These are phyloP conservation scores for Penaeus vannamei DNA, from an alignment of 1,140 invertebrate genomes.

Conservation along the genomic window DNA sequence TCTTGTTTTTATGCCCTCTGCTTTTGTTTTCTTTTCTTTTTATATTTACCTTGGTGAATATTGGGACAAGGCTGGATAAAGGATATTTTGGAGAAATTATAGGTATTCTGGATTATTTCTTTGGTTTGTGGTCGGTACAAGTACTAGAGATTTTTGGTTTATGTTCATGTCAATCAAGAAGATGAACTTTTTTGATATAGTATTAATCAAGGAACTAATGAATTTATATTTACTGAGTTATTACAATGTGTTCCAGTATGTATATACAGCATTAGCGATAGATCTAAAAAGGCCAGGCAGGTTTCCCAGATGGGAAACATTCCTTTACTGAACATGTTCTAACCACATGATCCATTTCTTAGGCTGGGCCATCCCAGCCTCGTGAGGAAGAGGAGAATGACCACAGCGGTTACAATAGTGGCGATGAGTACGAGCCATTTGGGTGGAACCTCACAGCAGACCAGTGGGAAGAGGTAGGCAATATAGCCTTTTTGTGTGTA, in stretches of 20 bases:
- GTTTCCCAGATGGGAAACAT: neutral
- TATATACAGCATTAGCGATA: no score
- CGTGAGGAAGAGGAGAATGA: constrained; percentile 69
- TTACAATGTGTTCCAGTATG: no score
- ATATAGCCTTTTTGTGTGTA: neutral
- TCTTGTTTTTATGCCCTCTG: constrained; percentile 14
- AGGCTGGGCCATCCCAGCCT: constrained; percentile 62
- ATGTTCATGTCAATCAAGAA: no score
- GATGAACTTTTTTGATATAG: no score
- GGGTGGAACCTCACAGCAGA: constrained; percentile 75
- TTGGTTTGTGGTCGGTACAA: no score
- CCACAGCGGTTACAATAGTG: constrained; percentile 81
- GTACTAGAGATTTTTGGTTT: no score
- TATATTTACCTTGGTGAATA: neutral
- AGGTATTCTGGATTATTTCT: no score
- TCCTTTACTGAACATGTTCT: neutral
- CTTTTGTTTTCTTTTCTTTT: constrained; percentile 25
- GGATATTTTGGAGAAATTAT: no score
- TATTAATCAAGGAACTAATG: no score
- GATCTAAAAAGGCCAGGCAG: no score
- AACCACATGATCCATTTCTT: constrained; percentile 1
- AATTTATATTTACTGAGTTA: no score
- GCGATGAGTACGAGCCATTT: constrained; percentile 81
- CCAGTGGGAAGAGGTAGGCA: constrained; percentile 77
- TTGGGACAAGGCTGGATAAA: neutral